Evolutionary conservation across 2,113 vertebrate genomes (phyloP).

Genomic region (Tetrax tetrax): DNA sequence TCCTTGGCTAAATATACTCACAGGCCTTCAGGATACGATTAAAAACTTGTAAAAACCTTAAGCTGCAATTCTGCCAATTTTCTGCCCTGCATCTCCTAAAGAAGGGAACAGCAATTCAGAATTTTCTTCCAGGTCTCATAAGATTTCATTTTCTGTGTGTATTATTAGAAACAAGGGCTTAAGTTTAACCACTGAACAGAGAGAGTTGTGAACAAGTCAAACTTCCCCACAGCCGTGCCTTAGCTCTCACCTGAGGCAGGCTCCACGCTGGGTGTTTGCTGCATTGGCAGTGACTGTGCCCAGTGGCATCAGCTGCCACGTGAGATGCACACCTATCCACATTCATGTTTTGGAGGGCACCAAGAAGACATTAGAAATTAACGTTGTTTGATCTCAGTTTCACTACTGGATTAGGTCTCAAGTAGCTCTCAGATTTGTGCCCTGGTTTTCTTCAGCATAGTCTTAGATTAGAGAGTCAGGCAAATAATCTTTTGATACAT

Average conservation of each 20-base stretch:
- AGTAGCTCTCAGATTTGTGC: background rate
- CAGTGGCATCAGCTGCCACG: background rate
- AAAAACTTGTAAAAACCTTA: background rate
- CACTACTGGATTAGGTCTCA: background rate
- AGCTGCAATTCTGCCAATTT: background rate
- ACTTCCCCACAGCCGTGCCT: background rate
- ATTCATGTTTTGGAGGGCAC: background rate
- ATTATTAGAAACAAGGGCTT: background rate
- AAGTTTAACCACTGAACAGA: background rate
- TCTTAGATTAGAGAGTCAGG: background rate
- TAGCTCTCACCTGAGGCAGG: background rate
- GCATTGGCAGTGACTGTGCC: fast-evolving
- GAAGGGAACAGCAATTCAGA: background rate
- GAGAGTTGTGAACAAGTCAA: background rate
- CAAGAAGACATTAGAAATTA: background rate
- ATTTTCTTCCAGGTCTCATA: background rate
- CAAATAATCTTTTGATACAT: background rate
- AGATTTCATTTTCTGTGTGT: background rate
- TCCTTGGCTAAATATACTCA: background rate
- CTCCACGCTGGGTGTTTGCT: background rate
- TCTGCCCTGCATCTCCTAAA: background rate
- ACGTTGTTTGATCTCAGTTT: background rate
- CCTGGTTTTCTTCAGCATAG: background rate
- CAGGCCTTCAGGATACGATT: background rate
- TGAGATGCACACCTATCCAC: background rate